A percentile compares a stretch with the other conserved stretches of the same genome.
These are phyloP conservation scores for Lophius piscatorius DNA, from an alignment of 2,113 vertebrate species.

Conservation along the genomic window DNA sequence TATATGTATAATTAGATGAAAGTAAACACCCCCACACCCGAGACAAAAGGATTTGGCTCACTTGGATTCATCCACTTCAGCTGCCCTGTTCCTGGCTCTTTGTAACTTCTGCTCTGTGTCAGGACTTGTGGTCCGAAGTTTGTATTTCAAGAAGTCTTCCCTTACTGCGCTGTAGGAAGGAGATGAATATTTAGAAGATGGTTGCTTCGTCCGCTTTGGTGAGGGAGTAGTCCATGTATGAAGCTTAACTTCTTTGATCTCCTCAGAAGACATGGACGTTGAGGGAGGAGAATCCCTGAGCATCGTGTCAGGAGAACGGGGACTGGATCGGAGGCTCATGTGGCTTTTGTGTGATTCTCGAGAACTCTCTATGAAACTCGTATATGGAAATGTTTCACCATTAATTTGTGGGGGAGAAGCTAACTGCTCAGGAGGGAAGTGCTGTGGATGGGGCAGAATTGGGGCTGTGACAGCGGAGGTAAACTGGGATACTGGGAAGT, in stretches of 20 bases:
- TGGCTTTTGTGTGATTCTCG: slow-evolving; percentile 27
- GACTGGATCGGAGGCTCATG: slow-evolving; percentile 22
- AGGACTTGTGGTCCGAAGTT: neutral
- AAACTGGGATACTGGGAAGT: slow-evolving; percentile 16
- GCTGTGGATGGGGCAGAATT: slow-evolving; percentile 20
- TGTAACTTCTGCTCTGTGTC: neutral
- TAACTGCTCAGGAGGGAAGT: slow-evolving; percentile 37
- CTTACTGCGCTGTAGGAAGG: neutral
- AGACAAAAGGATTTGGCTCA: no score
- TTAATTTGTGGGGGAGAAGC: slow-evolving; percentile 30
- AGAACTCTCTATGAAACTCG: slow-evolving; percentile 49
- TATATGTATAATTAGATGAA: no score
- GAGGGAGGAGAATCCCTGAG: slow-evolving; percentile 19
- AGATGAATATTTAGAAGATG: slow-evolving; percentile 1
- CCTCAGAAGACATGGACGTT: slow-evolving; percentile 22
- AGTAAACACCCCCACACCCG: no score
- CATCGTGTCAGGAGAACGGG: slow-evolving; percentile 1
- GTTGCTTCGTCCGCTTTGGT: slow-evolving; percentile 8
- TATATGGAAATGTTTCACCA: slow-evolving; percentile 65
- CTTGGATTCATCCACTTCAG: slow-evolving; percentile 52
- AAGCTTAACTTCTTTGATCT: neutral
- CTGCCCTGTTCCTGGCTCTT: neutral
- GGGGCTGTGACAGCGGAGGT: slow-evolving; percentile 2
- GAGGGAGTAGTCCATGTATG: neutral
- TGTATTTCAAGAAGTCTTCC: neutral